Evolutionary conservation across 2,113 vertebrate species (phyloP), one percentile per base, ranked within the genome.

Genomic region (Forbesichthys agassizii): DNA sequence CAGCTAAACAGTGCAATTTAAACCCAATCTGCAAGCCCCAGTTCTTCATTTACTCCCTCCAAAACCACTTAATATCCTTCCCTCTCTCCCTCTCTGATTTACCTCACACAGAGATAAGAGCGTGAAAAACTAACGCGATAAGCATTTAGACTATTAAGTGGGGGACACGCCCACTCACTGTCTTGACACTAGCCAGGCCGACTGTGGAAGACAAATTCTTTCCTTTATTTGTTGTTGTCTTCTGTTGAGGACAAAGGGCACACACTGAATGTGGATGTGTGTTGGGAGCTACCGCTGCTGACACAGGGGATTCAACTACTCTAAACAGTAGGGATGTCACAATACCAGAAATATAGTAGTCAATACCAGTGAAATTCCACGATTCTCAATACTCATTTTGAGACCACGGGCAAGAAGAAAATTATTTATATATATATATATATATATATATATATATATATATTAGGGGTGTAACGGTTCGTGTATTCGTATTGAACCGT

Each of bases 1-100:
- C 68, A 66, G 78, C 69, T 84, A 85, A 86, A 85, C 63, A 75
- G 71, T 54, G 66, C 72, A 81, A 86, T 88, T 85, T 77, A 80
- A 75, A 82, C 77, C 84, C 73, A 73, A 84, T 85, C 83, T 84
- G 72, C n/a, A 3, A 73, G 64, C 64, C 71, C 47, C 73, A 71
- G 61, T 65, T 79, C 64, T 73, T 81, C 82, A 82, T 84, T 87
- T 78, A 70, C 56, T 75, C 68, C 36, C 52, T 65, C 64, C 73
- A 68, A 61, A 47, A 46, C 56, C 69, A 64, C 52, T 68, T 18
- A 58, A 69, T 66, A 76, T 20, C 60, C 48, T 1, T 13, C 60
- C 48, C 51, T 65, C 61, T 66, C 51, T 60, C 55, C 53, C 66
- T 47, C 63, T 73, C 58, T 68, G 53, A 80, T 82, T 62, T 62